Conservation (phyloP, 2,113 vertebrate species). For the Geococcyx californianus region DNA sequence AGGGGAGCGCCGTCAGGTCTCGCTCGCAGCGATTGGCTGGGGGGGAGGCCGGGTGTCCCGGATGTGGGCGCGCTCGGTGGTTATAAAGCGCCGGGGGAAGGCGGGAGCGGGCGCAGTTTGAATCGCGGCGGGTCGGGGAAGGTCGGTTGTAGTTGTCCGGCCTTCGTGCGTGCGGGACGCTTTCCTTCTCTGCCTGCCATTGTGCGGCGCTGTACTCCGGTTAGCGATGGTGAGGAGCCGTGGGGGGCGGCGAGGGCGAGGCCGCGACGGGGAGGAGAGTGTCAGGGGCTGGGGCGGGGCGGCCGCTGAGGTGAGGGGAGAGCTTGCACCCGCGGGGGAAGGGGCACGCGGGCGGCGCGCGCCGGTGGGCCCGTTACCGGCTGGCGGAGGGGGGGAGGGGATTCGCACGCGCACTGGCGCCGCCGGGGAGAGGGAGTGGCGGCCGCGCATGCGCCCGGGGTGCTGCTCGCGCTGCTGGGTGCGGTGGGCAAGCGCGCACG, state of each 20-base stretch:
- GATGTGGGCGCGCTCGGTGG: conserved; percentile 71
- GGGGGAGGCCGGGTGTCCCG: conserved; percentile 64
- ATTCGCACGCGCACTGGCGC: neutral
- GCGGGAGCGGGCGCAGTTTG: conserved; percentile 81
- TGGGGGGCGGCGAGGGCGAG: neutral
- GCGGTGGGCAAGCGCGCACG: neutral
- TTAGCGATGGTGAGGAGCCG: conserved; percentile 65
- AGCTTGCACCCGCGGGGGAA: neutral
- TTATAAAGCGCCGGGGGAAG: conserved; percentile 77
- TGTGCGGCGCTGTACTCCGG: neutral
- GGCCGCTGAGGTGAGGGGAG: neutral
- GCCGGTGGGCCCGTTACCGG: neutral
- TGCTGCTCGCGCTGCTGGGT: neutral
- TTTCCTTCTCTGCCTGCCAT: neutral
- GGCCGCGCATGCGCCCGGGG: neutral
- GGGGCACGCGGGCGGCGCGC: neutral
- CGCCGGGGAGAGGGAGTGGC: neutral
- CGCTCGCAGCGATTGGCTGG: conserved; percentile 48
- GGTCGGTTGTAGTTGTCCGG: fast-evolving
- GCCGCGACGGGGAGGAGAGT: neutral
- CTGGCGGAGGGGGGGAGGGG: too few relatives aligned
- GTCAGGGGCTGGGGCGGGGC: neutral
- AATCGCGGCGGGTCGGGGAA: conserved; percentile 56
- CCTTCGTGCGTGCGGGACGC: neutral
- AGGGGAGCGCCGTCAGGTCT: conserved; percentile 12